Conservation (phyloP, 2,797 vertebrate species). For the Sebastes taczanowskii region DNA sequence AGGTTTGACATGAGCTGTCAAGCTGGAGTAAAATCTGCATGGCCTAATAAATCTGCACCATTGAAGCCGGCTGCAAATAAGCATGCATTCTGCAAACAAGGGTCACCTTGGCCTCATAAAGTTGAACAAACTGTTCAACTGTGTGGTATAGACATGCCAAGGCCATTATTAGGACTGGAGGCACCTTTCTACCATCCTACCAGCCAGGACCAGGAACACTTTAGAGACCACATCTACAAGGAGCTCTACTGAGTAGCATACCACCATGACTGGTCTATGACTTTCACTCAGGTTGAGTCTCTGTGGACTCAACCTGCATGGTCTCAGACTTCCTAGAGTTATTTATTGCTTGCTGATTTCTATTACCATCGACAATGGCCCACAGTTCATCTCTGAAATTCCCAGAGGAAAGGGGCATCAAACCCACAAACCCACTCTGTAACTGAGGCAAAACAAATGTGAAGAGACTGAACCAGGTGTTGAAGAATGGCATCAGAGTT, state of each 20-base stretch:
- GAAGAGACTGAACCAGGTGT: constrained; percentile 10
- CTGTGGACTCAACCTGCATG: background rate
- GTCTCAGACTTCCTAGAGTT: background rate
- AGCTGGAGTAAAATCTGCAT: background rate
- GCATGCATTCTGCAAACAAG: background rate
- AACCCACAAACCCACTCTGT: background rate
- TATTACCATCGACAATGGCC: background rate
- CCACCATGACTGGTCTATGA: background rate
- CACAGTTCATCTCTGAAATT: background rate
- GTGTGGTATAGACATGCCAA: background rate
- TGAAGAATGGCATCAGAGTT: constrained; percentile 1
- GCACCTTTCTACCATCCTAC: background rate
- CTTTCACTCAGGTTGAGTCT: background rate
- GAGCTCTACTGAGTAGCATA: background rate
- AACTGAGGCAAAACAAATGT: background rate
- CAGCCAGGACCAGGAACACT: background rate
- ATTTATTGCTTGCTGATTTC: background rate
- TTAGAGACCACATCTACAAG: background rate
- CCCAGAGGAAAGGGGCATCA: background rate
- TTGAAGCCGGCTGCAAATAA: background rate
- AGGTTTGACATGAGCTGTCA: background rate
- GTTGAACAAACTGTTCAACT: background rate
- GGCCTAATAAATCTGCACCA: background rate
- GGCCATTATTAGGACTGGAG: background rate
- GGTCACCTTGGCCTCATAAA: background rate